Evolutionary conservation across 2,888 invertebrate genomes (phyloP), one percentile per base, ranked within the genome.

Genomic region (Cerastis leucographa): DNA sequence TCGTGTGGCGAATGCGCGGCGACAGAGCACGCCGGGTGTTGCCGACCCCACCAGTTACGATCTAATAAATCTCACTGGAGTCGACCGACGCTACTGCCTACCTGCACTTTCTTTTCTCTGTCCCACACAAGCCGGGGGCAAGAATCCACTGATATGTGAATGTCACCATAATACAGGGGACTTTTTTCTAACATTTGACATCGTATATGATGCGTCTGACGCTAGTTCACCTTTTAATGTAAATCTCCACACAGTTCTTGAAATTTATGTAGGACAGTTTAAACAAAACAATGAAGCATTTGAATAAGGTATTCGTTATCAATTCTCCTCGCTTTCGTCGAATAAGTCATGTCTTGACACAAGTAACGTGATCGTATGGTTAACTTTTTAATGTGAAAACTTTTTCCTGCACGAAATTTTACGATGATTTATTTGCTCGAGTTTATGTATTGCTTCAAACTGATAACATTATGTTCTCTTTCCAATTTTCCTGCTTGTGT

Each of bases 61-160:
- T 95, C 96, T 95, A 96, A 96, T 96, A 96, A 96, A 96, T 96
- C 95, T 94, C 90, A 92, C 92, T 89, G 89, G 90, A 87, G 88
- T 91, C 90, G 90, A 84, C 89, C 89, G 91, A 90, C 89, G 92
- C 92, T 89, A 90, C 92, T 91, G 90, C 91, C 94, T 95, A 95
- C 96, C 96, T 96, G 95, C 95, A 95, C 95, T 95, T 95, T 95
- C 95, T 95, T 95, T 94, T 96, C 95, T 94, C 94, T 95, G 94
- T 95, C 95, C 90, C 94, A 92, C 95, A 94, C 92, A 89, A 89
- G 90, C 89, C 87, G 86, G 87, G 88, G 90, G 88, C 90, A 91
- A 91, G 90, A 87, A 90, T 90, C 86, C 81, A 89, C 90, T 85
- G 88, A 91, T 90, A 92, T 90, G 90, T 90, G 91, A 92, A 92